These are phyloP conservation scores for Chloroclysta siterata DNA, from an alignment of 2,888 invertebrate species.

Conservation along the genomic window DNA sequence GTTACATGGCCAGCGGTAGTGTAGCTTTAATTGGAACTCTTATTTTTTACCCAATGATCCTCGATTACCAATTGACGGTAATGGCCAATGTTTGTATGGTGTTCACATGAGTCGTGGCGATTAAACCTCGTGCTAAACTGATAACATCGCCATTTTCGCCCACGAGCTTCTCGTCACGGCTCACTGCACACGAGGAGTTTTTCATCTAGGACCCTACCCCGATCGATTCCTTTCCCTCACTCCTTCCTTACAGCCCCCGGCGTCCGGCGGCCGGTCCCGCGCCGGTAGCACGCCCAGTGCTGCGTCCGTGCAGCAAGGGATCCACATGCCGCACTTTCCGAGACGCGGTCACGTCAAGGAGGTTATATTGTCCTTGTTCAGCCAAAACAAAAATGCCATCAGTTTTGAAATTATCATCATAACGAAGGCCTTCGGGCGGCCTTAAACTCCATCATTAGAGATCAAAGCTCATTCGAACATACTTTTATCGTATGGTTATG, in stretches of 20 bases:
- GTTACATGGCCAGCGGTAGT: background rate
- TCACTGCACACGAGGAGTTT: background rate
- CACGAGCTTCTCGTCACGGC: background rate
- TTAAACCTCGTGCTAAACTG: background rate
- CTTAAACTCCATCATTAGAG: no score
- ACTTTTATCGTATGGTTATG: no score
- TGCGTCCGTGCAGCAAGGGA: conserved; percentile 60
- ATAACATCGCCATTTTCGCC: background rate
- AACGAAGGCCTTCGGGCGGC: no score
- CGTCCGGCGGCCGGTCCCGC: conserved; percentile 68
- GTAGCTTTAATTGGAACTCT: background rate
- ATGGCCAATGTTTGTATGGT: background rate
- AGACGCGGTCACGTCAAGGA: conserved; percentile 63
- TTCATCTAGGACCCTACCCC: background rate
- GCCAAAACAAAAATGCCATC: no score
- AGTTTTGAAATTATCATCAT: no score
- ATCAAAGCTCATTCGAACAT: no score
- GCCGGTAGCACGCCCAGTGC: conserved; percentile 71
- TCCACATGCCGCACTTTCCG: conserved; percentile 52
- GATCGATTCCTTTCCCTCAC: conserved; percentile 8
- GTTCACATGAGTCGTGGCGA: background rate
- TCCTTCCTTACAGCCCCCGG: conserved; percentile 53
- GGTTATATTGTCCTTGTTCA: conserved; percentile 48
- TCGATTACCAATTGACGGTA: background rate
- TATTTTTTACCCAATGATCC: background rate